Base-by-base conservation (phyloP, 1,140 invertebrate species). In the Eulimnadia texana region DNA sequence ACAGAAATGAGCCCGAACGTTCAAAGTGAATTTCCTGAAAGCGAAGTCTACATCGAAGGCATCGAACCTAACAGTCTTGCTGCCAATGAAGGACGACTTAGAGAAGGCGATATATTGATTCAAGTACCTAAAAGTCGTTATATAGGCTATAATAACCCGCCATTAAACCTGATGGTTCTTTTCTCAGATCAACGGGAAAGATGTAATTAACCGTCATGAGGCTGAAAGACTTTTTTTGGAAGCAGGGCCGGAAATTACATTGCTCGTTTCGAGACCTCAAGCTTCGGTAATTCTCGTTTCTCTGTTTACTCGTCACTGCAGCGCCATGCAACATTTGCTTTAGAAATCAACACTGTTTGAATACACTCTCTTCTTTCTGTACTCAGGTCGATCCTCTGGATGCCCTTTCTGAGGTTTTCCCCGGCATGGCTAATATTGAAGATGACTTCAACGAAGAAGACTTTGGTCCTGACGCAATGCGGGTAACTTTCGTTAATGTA, bases 21-120 rank as follows among this genome's bases (percentile, higher is more conserved):
- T 3, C 76, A 74, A 33, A 76, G 76, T 27, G 79, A 80, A 61
- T 77, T 78, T 65, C 73, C 69, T 64, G 73, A 76, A 65, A 79
- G 73, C 9, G 76, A 85, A 69, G 82, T 86, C 57, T 85, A 84
- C 68, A 82, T 87, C 59, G 80, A 82, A 66, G 82, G 83, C 74
- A 82, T 88, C 69, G 78, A 84, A 64, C 74, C 79, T 9, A 79
- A 81, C 64, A 84, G 84, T 70, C 72, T 86, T 42, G 84, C 85
- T 6, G 80, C 79, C 10, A 73, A 77, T 55, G 82, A 86, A 71
- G 84, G 84, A 11, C 74, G 82, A 51, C 75, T 88, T 3, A 70
- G 79, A 55, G 80, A 84, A 67, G 85, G 85, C 29, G 85, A 88
- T 74, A 85, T 87, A 73, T 84, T 86, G 64, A 71, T 86, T 60